A percentile compares a stretch with the other conserved stretches of the same genome.
Evolutionary conservation across 2,797 vertebrate genomes (phyloP).

Genomic region (Coccyzus lansbergi): DNA sequence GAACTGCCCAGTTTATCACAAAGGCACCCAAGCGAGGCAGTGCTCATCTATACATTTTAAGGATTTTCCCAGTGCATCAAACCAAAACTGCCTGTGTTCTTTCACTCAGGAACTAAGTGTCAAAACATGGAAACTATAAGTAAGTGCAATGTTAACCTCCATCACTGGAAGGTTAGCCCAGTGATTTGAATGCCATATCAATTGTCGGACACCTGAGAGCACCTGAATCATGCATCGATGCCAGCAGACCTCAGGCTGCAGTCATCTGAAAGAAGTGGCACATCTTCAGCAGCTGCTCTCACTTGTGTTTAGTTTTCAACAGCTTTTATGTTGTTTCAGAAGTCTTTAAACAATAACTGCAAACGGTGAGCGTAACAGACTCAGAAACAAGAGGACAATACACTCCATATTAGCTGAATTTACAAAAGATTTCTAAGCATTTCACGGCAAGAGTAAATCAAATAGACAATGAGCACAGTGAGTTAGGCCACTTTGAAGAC

Average conservation of each 20-base stretch:
- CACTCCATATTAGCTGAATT: background rate
- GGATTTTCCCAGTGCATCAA: background rate
- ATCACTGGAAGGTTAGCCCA: slow-evolving; percentile 2
- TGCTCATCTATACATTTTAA: background rate
- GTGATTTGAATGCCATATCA: slow-evolving; percentile 18
- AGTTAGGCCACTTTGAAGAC: background rate
- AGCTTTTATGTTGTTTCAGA: background rate
- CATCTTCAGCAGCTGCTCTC: slow-evolving; percentile 15
- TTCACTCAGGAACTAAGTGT: background rate
- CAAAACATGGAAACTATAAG: slow-evolving; percentile 43
- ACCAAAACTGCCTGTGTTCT: background rate
- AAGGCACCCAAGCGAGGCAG: background rate
- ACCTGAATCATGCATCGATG: slow-evolving; percentile 24
- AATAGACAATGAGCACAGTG: background rate
- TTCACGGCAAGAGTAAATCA: background rate
- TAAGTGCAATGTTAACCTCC: slow-evolving; percentile 4
- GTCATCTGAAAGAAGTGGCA: background rate
- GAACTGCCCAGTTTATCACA: background rate
- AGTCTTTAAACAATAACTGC: background rate
- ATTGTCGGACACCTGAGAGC: slow-evolving; percentile 32
- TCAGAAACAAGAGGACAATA: background rate
- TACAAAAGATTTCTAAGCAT: background rate
- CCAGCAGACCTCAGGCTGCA: slow-evolving; percentile 12
- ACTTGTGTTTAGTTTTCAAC: slow-evolving; percentile 21
- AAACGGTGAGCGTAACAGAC: background rate